Evolutionary conservation across 2,797 vertebrate species (phyloP).

Genomic region (Varecia variegata): DNA sequence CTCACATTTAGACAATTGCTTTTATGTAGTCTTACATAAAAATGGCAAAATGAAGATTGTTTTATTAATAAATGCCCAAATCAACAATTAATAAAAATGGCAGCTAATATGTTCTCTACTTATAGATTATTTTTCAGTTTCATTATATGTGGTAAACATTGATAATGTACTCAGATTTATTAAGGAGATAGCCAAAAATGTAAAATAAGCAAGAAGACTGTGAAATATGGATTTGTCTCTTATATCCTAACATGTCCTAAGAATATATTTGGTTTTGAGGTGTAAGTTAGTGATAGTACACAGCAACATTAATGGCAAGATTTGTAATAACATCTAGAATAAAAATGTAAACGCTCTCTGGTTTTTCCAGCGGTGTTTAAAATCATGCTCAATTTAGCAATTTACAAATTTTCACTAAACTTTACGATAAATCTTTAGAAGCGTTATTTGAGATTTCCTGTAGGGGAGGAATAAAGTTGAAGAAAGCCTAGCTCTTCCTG

Average conservation of each 20-base stretch:
- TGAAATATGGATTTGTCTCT: background rate
- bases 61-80: background rate
- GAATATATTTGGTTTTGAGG: background rate
- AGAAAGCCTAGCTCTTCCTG: background rate
- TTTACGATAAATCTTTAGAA: background rate
- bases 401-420: background rate
- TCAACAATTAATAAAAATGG: background rate
- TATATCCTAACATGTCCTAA: background rate
- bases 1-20: background rate
- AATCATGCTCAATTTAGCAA: background rate
- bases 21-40: background rate
- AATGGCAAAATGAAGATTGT: background rate
- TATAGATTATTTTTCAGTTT: background rate
- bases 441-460: constrained; percentile 19
- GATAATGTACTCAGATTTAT: background rate
- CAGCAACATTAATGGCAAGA: background rate
- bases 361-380: background rate
- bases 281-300: background rate
- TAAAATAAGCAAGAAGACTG: background rate
- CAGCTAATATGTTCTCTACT: background rate
- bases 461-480: background rate
- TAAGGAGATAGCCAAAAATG: background rate
- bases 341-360: background rate
- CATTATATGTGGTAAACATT: background rate
- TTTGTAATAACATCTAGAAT: background rate